phyloP scores from a whole-genome alignment of 2,113 vertebrate genomes.

The Atherinomorus stipes region DNA sequence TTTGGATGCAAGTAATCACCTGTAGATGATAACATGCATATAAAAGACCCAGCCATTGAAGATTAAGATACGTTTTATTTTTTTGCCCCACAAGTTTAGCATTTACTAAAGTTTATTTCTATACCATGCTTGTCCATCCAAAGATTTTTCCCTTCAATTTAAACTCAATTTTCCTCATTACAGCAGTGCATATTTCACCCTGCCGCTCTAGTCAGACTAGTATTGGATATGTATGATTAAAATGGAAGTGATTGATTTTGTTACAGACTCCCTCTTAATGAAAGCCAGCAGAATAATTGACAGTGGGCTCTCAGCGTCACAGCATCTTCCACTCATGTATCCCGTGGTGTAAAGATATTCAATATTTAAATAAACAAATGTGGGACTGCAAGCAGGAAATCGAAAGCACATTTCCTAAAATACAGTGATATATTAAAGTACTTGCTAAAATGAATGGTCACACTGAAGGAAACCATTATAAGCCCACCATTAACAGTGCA shows the following conservation, averaged over 20 bases:
- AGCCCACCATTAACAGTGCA: conserved; percentile 56
- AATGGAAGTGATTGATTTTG: conserved; percentile 63
- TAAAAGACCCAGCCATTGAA: not conserved
- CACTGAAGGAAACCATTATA: conserved; percentile 44
- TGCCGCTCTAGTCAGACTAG: not conserved
- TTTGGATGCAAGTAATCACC: not conserved
- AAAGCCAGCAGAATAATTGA: conserved; percentile 57
- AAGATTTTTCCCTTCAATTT: not conserved
- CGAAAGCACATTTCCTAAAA: conserved; percentile 48
- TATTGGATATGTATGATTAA: conserved; percentile 52
- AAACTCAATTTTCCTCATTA: conserved; percentile 16
- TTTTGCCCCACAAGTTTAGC: no score
- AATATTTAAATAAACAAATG: conserved; percentile 74
- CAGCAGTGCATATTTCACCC: conserved; percentile 6
- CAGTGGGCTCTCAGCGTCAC: conserved; percentile 32
- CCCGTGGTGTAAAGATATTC: conserved; percentile 55
- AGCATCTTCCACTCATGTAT: conserved; percentile 40
- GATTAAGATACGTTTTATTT: not conserved
- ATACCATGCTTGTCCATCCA: no score
- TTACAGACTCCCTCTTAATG: conserved; percentile 49
- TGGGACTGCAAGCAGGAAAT: conserved; percentile 58
- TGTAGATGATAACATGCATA: not conserved
- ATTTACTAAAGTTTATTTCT: not conserved
- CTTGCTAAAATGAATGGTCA: conserved; percentile 50
- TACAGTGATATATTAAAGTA: conserved; percentile 49